A percentile compares a stretch with the other conserved stretches of the same genome.
Evolutionary conservation across 2,888 invertebrate genomes (phyloP).

Genomic region (Papilio demoleus): DNA sequence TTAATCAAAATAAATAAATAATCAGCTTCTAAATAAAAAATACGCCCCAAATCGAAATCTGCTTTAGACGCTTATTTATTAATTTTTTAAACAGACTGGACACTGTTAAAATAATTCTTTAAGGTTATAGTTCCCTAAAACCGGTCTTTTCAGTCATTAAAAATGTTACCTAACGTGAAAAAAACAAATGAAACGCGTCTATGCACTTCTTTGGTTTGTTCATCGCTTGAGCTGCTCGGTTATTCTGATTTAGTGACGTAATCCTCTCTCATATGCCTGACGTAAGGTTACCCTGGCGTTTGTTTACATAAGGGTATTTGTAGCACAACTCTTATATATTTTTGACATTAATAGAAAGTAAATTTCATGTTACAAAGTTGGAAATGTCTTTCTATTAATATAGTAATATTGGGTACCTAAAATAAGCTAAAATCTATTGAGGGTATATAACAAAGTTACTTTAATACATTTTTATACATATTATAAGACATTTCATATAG

Average conservation of each 20-base stretch:
- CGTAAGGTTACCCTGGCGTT: conserved; percentile 1
- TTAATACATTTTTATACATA: too few relatives aligned
- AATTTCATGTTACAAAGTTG: background rate
- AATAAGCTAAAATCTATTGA: background rate
- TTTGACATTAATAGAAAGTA: background rate
- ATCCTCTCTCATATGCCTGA: conserved; percentile 18
- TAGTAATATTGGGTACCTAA: too few relatives aligned
- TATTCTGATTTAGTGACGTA: conserved; percentile 20
- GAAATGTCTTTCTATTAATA: background rate
- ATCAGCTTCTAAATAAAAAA: too few relatives aligned
- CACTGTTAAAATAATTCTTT: too few relatives aligned
- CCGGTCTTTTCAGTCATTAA: too few relatives aligned
- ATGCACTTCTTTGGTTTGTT: conserved; percentile 36
- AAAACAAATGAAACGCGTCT: background rate
- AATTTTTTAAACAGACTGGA: too few relatives aligned
- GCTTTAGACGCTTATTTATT: too few relatives aligned
- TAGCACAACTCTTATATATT: background rate
- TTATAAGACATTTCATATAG: too few relatives aligned
- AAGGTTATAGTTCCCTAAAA: too few relatives aligned
- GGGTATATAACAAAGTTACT: background rate
- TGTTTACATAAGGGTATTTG: conserved; percentile 6
- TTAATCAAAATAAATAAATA: too few relatives aligned
- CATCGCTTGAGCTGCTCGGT: conserved; percentile 17
- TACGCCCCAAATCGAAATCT: too few relatives aligned
- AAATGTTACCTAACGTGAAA: conserved; percentile 1